phyloP scores from a whole-genome alignment of 2,113 vertebrate species.

The Sturnus vulgaris region DNA sequence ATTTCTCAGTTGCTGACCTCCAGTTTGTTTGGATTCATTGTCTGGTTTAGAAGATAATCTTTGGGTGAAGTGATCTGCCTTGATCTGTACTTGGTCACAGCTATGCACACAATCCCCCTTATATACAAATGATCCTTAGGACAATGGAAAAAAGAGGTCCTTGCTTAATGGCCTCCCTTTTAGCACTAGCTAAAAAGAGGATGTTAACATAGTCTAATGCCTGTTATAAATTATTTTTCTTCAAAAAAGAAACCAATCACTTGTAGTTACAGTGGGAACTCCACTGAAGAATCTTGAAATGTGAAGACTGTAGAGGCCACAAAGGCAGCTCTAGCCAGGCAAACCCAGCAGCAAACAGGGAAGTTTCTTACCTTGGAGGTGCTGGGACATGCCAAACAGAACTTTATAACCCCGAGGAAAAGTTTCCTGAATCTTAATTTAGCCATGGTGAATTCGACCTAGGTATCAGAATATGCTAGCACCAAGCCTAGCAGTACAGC shows the following conservation, averaged over 20 bases:
- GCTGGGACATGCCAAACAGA: neutral
- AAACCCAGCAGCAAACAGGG: neutral
- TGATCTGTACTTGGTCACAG: neutral
- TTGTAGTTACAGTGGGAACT: neutral
- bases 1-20: neutral
- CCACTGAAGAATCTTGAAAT: neutral
- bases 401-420: neutral
- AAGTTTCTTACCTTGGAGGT: neutral
- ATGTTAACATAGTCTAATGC: neutral
- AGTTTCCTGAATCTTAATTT: neutral
- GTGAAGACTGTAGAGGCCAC: neutral
- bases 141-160: neutral
- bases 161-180: neutral
- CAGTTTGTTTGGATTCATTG: neutral
- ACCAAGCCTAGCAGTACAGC: neutral
- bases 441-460: neutral
- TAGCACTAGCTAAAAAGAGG: neutral
- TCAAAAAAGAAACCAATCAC: neutral
- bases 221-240: neutral
- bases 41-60: neutral
- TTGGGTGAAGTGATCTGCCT: neutral
- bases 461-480: neutral
- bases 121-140: neutral
- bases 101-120: neutral
- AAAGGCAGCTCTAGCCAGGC: neutral